Evolutionary conservation across 2,797 vertebrate species (phyloP), one percentile per base, ranked within the genome.

Genomic region (Nannoperca obscura): DNA sequence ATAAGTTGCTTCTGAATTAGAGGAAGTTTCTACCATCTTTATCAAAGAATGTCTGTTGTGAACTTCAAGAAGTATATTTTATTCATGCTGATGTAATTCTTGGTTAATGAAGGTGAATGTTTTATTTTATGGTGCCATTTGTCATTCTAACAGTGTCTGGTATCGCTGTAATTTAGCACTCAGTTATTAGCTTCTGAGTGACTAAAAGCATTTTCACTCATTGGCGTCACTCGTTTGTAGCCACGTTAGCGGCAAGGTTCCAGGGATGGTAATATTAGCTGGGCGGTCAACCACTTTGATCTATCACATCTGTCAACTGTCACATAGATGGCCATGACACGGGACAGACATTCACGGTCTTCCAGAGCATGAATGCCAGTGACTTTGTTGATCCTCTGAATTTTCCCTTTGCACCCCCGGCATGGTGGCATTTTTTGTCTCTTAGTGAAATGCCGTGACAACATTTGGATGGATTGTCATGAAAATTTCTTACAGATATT

Each of bases 1-100:
- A 82, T 69, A 65, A 68, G 74, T 83, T 76, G 61, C 73, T 80
- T 78, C 74, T 72, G 80, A 82, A 84, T 86, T 77, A 44, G 27
- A 66, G 63, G 34, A 74, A 59, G 76, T 81, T 82, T 68, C 57
- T 53, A 13, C 61, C 19, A 36, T 86, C 73, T 84, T 76, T 64
- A 77, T 74, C 53, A 2, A 17, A 70, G 50, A 70, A 22, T 72
- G 50, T 81, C 38, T 55, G 0, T 15, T 0, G 6, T 76, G 78
- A 79, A 71, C 62, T 55, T 50, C 0, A 55, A 22, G 42, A 55
- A 20, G 36, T 46, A 2, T 46, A 42, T 77, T 86, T 78, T 42
- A 55, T 74, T 76, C 49, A 76, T 34, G 55, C 44, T 57, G 65
- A 71, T 74, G 59, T 78, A 34, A 53, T 44, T 75, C 38, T 58